Evolutionary conservation across 2,797 vertebrate species (phyloP).

Genomic region (Clamator glandarius): DNA sequence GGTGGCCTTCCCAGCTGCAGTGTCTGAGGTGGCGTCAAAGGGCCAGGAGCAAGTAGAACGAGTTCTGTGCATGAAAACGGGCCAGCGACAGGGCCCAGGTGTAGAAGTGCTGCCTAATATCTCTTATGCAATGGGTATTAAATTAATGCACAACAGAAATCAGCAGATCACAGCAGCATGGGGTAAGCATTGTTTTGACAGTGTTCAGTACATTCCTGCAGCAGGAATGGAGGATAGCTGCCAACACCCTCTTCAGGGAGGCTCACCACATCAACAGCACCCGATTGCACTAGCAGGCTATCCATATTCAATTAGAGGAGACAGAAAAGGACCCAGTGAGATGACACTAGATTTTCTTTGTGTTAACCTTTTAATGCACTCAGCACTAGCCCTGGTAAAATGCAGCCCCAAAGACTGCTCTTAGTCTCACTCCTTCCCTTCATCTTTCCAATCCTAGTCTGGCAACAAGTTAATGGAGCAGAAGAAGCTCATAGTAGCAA

Average conservation of each 20-base stretch:
- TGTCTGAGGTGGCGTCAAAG: not conserved
- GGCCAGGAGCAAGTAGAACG: not conserved
- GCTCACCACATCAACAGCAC: not conserved
- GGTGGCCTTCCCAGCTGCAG: not conserved
- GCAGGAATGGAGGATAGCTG: not conserved
- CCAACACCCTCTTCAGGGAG: constrained; percentile 25
- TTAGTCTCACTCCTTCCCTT: not conserved
- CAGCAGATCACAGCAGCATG: not conserved
- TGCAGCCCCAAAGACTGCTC: not conserved
- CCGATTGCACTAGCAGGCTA: not conserved
- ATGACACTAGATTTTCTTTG: not conserved
- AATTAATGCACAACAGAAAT: not conserved
- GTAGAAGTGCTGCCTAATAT: not conserved
- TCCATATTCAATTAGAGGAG: not conserved
- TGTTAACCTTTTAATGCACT: not conserved
- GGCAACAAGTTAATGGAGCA: not conserved
- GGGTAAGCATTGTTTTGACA: not conserved
- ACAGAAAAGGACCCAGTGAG: not conserved
- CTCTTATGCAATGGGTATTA: not conserved
- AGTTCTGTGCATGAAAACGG: not conserved
- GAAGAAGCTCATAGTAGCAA: not conserved
- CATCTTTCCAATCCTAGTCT: not conserved
- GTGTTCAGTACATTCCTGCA: not conserved
- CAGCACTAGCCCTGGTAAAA: not conserved
- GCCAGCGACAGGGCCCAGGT: not conserved